phyloP scores from a whole-genome alignment of 2,113 vertebrate genomes.

The Arenaria interpres region DNA sequence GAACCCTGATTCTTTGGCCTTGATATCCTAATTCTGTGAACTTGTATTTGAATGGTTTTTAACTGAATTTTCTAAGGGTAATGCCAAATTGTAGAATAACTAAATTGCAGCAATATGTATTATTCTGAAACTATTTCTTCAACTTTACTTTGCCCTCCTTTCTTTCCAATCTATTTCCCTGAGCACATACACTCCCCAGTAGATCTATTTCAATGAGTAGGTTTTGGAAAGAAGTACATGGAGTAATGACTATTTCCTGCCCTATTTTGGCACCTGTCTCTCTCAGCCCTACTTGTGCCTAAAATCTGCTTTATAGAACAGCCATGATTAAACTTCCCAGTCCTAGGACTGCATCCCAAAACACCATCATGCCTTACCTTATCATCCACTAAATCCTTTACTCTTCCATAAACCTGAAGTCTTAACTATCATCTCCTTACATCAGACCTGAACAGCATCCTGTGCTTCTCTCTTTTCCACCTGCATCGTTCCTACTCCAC shows the following conservation, averaged over 20 bases:
- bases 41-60: neutral
- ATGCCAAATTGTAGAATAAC: neutral
- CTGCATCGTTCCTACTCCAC: neutral
- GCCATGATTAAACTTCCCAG: neutral
- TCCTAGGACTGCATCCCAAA: neutral
- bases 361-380: neutral
- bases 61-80: neutral
- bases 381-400: neutral
- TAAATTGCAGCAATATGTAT: neutral
- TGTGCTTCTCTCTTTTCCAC: neutral
- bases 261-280: neutral
- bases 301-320: neutral
- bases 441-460: neutral
- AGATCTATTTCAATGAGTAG: neutral
- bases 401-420: neutral
- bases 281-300: neutral
- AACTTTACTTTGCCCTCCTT: neutral
- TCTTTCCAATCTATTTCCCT: neutral
- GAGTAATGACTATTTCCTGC: neutral
- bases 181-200: neutral
- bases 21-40: neutral
- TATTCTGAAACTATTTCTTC: neutral
- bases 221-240: neutral
- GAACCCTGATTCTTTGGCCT: neutral
- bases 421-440: neutral